phyloP scores from a whole-genome alignment of 2,888 invertebrate genomes.

The Loripinus fragilis region DNA sequence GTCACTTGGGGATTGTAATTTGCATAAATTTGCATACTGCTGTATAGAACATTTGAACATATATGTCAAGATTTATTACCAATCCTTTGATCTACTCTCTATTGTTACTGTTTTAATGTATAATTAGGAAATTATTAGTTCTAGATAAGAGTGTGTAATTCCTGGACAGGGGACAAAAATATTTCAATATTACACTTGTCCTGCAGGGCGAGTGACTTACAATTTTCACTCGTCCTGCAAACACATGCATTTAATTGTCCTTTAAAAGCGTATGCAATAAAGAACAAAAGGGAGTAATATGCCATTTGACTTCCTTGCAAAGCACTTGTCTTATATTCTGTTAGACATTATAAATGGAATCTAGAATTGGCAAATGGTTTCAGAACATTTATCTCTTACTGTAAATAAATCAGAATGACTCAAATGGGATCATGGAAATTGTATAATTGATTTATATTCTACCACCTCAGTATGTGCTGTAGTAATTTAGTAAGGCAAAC shows the following conservation, averaged over 20 bases:
- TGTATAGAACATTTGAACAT: background rate
- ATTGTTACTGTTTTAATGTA: too few species aligned
- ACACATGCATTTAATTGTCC: too few species aligned
- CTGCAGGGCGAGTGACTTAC: too few species aligned
- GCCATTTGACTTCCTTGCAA: too few species aligned
- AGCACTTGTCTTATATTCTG: too few species aligned
- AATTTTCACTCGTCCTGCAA: too few species aligned
- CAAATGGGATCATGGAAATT: conserved; percentile 16
- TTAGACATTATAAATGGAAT: background rate
- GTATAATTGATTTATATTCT: background rate
- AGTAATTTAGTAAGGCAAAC: too few species aligned
- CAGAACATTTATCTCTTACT: background rate
- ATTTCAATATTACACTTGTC: too few species aligned
- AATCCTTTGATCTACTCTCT: background rate
- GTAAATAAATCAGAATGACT: conserved; percentile 15
- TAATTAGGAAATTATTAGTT: background rate
- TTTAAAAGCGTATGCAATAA: too few species aligned
- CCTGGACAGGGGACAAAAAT: background rate
- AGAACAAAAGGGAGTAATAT: too few species aligned
- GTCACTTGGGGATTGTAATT: conserved; percentile 6
- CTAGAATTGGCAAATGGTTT: background rate
- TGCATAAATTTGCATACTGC: conserved; percentile 14
- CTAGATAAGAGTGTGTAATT: background rate
- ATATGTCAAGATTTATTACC: conserved; percentile 17
- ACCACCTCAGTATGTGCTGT: too few species aligned